phyloP scores from a whole-genome alignment of 1,140 invertebrate genomes.

The Homarus americanus region DNA sequence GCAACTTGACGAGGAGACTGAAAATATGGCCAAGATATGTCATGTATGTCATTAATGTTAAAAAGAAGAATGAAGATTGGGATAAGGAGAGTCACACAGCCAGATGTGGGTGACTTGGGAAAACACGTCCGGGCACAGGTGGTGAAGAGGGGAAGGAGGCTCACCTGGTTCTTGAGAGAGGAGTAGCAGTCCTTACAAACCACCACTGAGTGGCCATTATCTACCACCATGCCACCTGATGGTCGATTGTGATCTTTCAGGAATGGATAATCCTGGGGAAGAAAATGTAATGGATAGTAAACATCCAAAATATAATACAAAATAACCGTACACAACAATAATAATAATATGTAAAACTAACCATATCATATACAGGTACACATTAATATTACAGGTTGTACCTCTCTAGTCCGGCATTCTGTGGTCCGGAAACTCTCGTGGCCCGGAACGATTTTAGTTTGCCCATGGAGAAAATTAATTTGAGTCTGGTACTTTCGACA shows the following conservation, averaged over 20 bases:
- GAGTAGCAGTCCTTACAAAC: conserved; percentile 96
- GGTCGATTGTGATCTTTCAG: conserved; percentile 88
- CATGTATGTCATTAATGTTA: conserved; percentile 63
- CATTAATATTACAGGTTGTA: too few species aligned
- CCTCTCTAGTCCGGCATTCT: too few species aligned
- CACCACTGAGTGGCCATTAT: conserved; percentile 93
- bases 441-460: too few species aligned
- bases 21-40: conserved; percentile 67
- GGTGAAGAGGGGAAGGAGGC: not conserved
- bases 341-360: too few species aligned
- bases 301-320: too few species aligned
- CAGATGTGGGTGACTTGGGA: not conserved
- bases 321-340: too few species aligned
- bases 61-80: conserved; percentile 10
- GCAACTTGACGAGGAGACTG: conserved; percentile 53
- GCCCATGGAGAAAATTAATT: too few species aligned
- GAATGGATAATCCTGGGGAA: conserved; percentile 80
- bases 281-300: conserved; percentile 21
- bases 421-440: too few species aligned
- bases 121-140: conserved; percentile 23
- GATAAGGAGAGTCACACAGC: not conserved
- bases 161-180: conserved; percentile 84
- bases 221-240: conserved; percentile 88
- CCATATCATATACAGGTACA: too few species aligned
- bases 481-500: too few species aligned